Base-by-base conservation (phyloP, 2,797 vertebrate species). In the Centroberyx gerrardi region DNA sequence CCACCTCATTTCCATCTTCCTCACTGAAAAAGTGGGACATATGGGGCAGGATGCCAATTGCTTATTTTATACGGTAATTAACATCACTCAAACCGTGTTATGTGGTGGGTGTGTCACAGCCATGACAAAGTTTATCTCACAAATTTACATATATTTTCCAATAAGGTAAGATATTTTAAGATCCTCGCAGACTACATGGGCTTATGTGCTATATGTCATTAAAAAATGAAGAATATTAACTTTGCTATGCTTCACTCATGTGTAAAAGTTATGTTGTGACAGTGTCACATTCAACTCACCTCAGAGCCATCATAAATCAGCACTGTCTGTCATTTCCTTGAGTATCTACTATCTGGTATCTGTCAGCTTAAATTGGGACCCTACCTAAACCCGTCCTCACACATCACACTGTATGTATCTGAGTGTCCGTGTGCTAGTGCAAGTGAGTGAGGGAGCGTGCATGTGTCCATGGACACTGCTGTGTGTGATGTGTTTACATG, bases 31-130 rank as follows among this genome's bases (percentile, higher is more conserved):
- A 88, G 76, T 79, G 85, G 90, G 90, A 87, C 93, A 92, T 90
- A 90, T 92, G 91, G 93, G 90, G 84, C 89, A 78, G 85, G 84
- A 92, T 90, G 93, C 92, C 92, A 93, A 92, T 94, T 92, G 92
- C 94, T 94, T 94, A 93, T 93, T 95, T 95, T 93, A 93, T 86
- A 94, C 85, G 94, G 92, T 94, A 92, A 95, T 95, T 94, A 95
- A 81, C 83, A 85, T 86, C 81, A 79, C 73, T 92, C 80, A 90
- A 82, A 89, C 82, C 69, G 17, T 83, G 83, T 91, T 88, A 87
- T 68, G 38, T 70, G 85, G 85, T 84, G 90, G 90, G 91, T 89
- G 87, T 85, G 85, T 86, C 88, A 61, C 59, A 58, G 68, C 82
- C 81, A 68, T 90, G 90, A 90, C 84, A 82, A 84, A 89, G 76